Base-by-base conservation (phyloP, 2,113 vertebrate genomes). In the Microcebus lehilahytsara region DNA sequence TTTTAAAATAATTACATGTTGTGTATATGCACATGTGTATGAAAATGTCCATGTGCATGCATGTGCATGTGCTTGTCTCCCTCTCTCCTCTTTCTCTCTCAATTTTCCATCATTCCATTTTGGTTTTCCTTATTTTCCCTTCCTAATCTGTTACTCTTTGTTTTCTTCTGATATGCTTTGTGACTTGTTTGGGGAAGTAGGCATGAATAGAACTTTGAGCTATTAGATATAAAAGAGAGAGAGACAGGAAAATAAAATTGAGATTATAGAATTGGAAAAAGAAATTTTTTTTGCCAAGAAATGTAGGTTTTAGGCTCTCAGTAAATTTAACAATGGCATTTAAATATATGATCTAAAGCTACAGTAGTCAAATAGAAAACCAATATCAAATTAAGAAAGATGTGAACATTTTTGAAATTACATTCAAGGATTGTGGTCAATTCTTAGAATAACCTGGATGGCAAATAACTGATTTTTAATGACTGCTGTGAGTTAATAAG, bases 321-420 rank as follows among this genome's bases (percentile, higher is more conserved):
- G 13, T 94, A 85, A 96, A 85, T 81, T 93, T 93, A 81, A 85
- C 81, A 93, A 67, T 94, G 46, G 58, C 32, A 58, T 92, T 75
- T 69, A 77, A 66, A 56, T 85, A 67, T 74, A 46, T 89, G 72
- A 80, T 42, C 58, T 66, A 71, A 92, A 89, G 19, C 9, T 64
- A n/a, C 4, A 90, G 12, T 85, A 80, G 64, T 94, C 89, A 96
- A 78, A 66, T 91, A 3, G 74, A 75, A 96, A 67, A 30, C 22
- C 3, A 89, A 9, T 58, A 60, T 74, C 49, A 89, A 85, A 62
- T 85, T 89, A 80, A 64, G 75, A 81, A 86, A 12, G 8, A 40
- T 51, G 5, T 84, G 20, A 91, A 25, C 32, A 71, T 83, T 90
- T 86, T 40, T 62, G 11, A 34, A 93, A 93, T 87, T 95, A 69